Evolutionary conservation across 1,140 invertebrate genomes (phyloP).

Genomic region (Nebria ingens): DNA sequence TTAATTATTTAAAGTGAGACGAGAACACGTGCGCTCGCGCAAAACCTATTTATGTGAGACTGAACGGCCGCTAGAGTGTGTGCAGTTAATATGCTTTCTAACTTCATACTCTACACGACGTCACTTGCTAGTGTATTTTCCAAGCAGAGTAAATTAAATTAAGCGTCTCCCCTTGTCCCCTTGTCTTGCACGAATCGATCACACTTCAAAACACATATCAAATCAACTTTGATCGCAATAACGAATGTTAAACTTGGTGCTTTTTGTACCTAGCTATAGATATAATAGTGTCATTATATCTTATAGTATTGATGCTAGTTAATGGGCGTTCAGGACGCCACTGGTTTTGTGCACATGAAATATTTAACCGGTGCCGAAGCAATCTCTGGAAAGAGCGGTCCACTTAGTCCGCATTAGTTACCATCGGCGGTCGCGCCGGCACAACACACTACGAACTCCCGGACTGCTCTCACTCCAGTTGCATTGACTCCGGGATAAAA

Average conservation of each 20-base stretch:
- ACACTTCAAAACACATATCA: too few species aligned
- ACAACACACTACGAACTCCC: slow-evolving; percentile 13
- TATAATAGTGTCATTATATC: too few species aligned
- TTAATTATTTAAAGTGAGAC: slow-evolving; percentile 31
- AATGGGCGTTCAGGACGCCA: too few species aligned
- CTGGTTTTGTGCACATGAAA: slow-evolving; percentile 12
- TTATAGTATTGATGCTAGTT: too few species aligned
- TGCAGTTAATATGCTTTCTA: slow-evolving; percentile 20
- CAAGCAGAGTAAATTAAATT: slow-evolving; percentile 23
- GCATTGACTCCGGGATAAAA: slow-evolving; percentile 21
- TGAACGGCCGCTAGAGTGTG: too few species aligned
- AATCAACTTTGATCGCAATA: too few species aligned
- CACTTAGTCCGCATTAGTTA: slow-evolving; percentile 19
- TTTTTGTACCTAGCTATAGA: too few species aligned
- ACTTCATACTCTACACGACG: too few species aligned
- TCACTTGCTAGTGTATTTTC: slow-evolving; percentile 18
- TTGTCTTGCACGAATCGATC: too few species aligned
- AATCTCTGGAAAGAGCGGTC: slow-evolving; percentile 20
- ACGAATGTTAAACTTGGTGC: too few species aligned
- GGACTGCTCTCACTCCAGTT: not conserved
- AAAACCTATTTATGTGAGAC: slow-evolving; percentile 27
- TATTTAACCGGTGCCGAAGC: slow-evolving; percentile 19
- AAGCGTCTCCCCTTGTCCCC: slow-evolving; percentile 19
- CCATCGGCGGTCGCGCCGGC: slow-evolving; percentile 15
- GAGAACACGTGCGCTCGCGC: slow-evolving; percentile 21